These are phyloP conservation scores for Gallinago solitaria DNA, from an alignment of 2,797 vertebrate genomes.

Conservation along the genomic window DNA sequence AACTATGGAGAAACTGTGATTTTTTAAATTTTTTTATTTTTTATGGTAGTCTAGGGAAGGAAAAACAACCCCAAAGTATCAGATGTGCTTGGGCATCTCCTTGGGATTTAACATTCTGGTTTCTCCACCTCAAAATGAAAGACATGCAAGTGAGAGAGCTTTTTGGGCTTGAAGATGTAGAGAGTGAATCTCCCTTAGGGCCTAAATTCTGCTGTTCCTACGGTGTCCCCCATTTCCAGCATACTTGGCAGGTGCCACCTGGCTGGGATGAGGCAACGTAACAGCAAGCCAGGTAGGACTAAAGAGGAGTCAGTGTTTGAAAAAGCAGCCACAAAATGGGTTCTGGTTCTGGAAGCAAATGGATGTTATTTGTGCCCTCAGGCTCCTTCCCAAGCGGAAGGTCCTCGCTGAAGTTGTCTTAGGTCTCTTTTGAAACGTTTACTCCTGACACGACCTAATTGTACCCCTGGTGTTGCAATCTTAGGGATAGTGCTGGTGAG, in stretches of 20 bases:
- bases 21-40: not conserved
- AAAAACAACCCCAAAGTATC: not conserved
- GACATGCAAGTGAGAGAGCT: not conserved
- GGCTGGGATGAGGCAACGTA: not conserved
- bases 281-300: not conserved
- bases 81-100: not conserved
- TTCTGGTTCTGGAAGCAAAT: not conserved
- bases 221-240: not conserved
- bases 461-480: not conserved
- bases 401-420: not conserved
- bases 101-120: not conserved
- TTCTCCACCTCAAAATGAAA: not conserved
- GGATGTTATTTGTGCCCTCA: not conserved
- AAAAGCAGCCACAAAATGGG: not conserved
- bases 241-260: not conserved
- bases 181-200: not conserved
- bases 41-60: not conserved
- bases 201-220: not conserved
- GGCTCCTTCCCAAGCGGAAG: not conserved
- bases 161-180: slow-evolving; percentile 1
- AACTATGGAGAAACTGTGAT: not conserved
- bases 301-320: not conserved
- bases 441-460: not conserved
- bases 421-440: not conserved
- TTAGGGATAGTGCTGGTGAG: not conserved